Percentiles rank a stretch among this genome's conserved stretches.
These are phyloP conservation scores for Lophius americanus DNA, from an alignment of 2,797 vertebrate species.

Conservation along the genomic window DNA sequence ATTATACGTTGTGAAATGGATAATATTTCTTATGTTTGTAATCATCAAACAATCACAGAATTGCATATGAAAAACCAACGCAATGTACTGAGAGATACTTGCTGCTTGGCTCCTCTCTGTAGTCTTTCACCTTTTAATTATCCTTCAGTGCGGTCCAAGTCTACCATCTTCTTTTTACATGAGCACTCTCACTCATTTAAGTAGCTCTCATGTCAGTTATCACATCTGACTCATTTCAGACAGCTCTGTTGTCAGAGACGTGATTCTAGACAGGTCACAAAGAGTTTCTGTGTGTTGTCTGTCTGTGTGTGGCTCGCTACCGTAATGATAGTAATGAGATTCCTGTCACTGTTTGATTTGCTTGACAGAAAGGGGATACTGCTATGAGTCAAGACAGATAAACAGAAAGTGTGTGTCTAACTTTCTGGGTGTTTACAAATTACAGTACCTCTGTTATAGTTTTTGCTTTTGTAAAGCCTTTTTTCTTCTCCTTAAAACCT, in stretches of 20 bases:
- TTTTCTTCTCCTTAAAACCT: conserved; percentile 5
- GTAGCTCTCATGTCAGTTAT: conserved; percentile 31
- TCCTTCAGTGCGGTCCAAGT: background rate
- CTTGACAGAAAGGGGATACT: conserved; percentile 29
- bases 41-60: too few relatives aligned
- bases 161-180: background rate
- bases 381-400: conserved; percentile 18
- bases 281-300: conserved; percentile 63
- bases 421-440: background rate
- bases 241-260: conserved; percentile 53
- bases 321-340: conserved; percentile 43
- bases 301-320: conserved; percentile 45
- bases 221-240: conserved; percentile 67
- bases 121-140: background rate
- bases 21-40: too few relatives aligned
- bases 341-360: conserved; percentile 46
- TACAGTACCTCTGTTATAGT: background rate
- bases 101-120: background rate
- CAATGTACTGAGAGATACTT: background rate
- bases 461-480: conserved; percentile 27
- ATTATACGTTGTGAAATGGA: too few relatives aligned
- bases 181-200: conserved; percentile 8
- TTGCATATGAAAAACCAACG: too few relatives aligned
- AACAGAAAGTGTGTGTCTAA: background rate
- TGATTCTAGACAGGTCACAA: conserved; percentile 45